phyloP scores from a whole-genome alignment of 2,888 invertebrate species.

The Sinopyrophorus schimmeli region DNA sequence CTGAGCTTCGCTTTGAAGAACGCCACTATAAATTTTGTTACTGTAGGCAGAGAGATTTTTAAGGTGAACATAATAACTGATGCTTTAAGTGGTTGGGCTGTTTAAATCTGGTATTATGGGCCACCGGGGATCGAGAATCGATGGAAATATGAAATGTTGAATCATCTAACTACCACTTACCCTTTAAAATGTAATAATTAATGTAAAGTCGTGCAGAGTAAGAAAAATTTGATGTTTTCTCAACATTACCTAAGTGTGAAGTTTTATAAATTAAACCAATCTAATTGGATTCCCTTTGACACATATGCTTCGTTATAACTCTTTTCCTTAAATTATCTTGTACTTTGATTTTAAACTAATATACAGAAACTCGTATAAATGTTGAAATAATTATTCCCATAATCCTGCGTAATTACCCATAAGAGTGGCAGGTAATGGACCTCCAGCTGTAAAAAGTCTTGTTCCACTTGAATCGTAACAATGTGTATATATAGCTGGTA shows the following conservation, averaged over 20 bases:
- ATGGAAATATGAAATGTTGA: constrained; percentile 1
- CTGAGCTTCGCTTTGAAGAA: neutral
- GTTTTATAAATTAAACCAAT: neutral
- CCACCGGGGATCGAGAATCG: neutral
- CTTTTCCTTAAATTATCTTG: no score
- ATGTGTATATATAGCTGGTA: constrained; percentile 94
- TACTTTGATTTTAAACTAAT: no score
- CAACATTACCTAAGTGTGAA: constrained; percentile 1
- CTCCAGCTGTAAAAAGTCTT: constrained; percentile 91
- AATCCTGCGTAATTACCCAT: constrained; percentile 94
- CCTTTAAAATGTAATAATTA: constrained; percentile 1
- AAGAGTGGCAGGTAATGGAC: constrained; percentile 87
- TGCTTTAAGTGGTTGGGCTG: neutral
- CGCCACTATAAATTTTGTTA: neutral
- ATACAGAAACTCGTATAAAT: no score
- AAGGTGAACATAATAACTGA: neutral
- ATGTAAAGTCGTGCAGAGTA: neutral
- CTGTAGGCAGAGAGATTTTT: constrained; percentile 3
- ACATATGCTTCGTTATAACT: no score
- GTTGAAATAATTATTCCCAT: constrained; percentile 90
- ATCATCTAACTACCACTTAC: neutral
- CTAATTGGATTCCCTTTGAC: constrained; percentile 4
- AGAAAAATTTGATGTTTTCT: neutral
- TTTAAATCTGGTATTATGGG: neutral
- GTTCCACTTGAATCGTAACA: constrained; percentile 93